Evolutionary conservation across 2,113 vertebrate species (phyloP).

Genomic region (Kryptolebias marmoratus): DNA sequence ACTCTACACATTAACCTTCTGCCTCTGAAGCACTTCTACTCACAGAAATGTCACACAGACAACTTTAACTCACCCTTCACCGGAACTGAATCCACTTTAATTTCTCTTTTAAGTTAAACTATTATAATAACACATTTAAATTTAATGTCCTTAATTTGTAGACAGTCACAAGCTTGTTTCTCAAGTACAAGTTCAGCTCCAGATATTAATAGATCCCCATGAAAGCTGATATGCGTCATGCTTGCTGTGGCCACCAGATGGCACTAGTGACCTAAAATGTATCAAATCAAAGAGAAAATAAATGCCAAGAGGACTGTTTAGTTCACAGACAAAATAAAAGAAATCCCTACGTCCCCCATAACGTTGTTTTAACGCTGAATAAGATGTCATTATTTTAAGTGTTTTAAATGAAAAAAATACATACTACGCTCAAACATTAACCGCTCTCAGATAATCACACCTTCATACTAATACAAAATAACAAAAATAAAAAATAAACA

Average conservation of each 20-base stretch:
- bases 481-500: too few species aligned
- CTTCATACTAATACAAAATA: too few species aligned
- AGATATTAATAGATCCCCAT: conserved; percentile 76
- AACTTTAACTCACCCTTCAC: conserved; percentile 54
- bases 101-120: neutral
- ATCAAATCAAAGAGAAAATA: conserved; percentile 12
- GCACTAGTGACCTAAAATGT: conserved; percentile 6
- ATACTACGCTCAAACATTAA: too few species aligned
- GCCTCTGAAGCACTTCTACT: neutral
- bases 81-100: neutral
- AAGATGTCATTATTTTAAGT: too few species aligned
- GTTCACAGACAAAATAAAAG: too few species aligned
- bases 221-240: conserved; percentile 62
- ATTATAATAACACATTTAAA: neutral
- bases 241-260: conserved; percentile 22
- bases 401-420: too few species aligned
- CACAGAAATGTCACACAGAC: conserved; percentile 10
- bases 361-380: too few species aligned
- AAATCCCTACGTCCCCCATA: too few species aligned
- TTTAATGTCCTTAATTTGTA: conserved; percentile 22
- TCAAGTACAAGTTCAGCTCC: conserved; percentile 37
- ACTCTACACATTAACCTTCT: neutral
- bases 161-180: conserved; percentile 63
- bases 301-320: neutral
- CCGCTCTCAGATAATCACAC: too few species aligned